Evolutionary conservation across 2,888 invertebrate species (phyloP).

Genomic region (Drosophila eohydei): DNA sequence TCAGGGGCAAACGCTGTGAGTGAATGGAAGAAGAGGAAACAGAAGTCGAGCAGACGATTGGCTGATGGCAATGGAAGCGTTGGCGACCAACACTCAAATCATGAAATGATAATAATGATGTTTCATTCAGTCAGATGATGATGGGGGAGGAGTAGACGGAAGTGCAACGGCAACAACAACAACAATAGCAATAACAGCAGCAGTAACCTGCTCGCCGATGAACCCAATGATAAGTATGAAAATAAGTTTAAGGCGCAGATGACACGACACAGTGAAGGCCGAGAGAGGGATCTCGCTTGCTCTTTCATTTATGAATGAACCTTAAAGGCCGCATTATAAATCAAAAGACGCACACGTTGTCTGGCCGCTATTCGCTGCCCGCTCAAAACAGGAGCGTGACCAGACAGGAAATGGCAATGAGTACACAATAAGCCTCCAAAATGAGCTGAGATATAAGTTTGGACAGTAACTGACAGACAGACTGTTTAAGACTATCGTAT

Average conservation of each 20-base stretch:
- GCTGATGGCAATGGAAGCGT: slow-evolving; percentile 47
- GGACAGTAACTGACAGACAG: neutral
- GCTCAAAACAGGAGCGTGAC: slow-evolving; percentile 56
- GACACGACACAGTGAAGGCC: slow-evolving; percentile 61
- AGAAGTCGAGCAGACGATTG: slow-evolving; percentile 64
- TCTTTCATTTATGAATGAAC: slow-evolving; percentile 70
- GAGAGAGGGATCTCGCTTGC: neutral
- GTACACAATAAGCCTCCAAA: slow-evolving; percentile 29
- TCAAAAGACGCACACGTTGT: slow-evolving; percentile 64
- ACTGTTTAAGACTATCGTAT: neutral
- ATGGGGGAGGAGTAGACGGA: slow-evolving; percentile 35
- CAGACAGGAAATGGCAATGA: slow-evolving; percentile 77
- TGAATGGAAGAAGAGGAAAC: slow-evolving; percentile 49
- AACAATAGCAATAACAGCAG: slow-evolving; percentile 24
- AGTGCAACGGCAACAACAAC: slow-evolving; percentile 33
- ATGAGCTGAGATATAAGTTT: neutral
- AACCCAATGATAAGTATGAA: slow-evolving; percentile 80
- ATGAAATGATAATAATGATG: slow-evolving; percentile 68
- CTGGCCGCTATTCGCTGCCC: slow-evolving; percentile 7
- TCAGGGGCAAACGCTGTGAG: slow-evolving; percentile 14
- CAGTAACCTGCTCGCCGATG: slow-evolving; percentile 55
- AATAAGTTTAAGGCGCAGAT: slow-evolving; percentile 73
- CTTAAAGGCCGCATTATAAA: slow-evolving; percentile 61
- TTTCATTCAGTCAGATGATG: slow-evolving; percentile 25
- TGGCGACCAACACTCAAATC: slow-evolving; percentile 45